A percentile compares a stretch with the other conserved stretches of the same genome.
phyloP scores from a whole-genome alignment of 1,140 invertebrate genomes.

The Meloidogyne exigua region DNA sequence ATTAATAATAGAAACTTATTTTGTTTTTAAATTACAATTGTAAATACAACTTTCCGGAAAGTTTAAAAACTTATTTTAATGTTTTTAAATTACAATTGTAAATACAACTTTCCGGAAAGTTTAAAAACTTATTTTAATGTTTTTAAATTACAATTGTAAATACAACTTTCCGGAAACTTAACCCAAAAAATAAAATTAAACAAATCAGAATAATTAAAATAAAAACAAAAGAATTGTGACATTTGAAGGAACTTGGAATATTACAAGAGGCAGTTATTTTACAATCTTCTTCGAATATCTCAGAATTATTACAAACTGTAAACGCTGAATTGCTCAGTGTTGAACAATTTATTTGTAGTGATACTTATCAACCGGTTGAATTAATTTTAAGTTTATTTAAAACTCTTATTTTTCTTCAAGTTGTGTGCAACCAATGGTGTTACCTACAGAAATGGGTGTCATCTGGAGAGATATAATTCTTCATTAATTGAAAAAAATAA shows the following conservation, averaged over 20 bases:
- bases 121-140: too few species aligned
- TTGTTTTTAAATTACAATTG: too few species aligned
- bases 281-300: not conserved
- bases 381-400: not conserved
- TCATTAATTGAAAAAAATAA: conserved; percentile 23
- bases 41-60: too few species aligned
- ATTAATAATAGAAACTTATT: too few species aligned
- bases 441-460: conserved; percentile 46
- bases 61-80: too few species aligned
- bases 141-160: too few species aligned
- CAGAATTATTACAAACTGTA: not conserved
- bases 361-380: conserved; percentile 22
- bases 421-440: conserved; percentile 43
- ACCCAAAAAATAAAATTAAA: too few species aligned
- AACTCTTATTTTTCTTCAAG: not conserved
- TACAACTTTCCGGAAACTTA: too few species aligned
- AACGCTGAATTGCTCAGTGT: conserved; percentile 25
- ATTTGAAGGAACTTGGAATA: not conserved
- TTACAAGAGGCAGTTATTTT: not conserved
- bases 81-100: too few species aligned
- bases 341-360: conserved; percentile 18
- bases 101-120: too few species aligned
- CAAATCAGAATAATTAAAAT: too few species aligned
- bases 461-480: conserved; percentile 39
- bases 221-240: not conserved